phyloP scores from a whole-genome alignment of 2,113 vertebrate species.

The Sclerurus mexicanus region DNA sequence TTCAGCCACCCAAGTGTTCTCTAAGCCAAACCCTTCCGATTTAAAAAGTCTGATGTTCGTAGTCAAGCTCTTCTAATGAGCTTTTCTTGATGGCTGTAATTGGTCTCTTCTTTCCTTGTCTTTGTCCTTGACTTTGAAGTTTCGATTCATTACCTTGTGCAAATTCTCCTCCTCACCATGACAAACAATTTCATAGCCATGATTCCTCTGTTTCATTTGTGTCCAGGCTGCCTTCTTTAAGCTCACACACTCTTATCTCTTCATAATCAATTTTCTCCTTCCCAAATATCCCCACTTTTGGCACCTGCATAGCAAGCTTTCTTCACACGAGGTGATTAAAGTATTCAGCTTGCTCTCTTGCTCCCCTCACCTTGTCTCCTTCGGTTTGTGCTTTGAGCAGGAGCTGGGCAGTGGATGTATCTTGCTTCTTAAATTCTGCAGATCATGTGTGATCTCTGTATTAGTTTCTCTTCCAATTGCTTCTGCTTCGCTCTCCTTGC shows the following conservation, averaged over 20 bases:
- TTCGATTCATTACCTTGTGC: not conserved
- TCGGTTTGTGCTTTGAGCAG: constrained; percentile 26
- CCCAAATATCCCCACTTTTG: constrained; percentile 11
- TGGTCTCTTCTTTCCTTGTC: not conserved
- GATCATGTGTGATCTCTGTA: constrained; percentile 48
- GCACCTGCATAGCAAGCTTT: not conserved
- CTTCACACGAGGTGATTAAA: not conserved
- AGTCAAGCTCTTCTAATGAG: not conserved
- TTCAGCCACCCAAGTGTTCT: not conserved
- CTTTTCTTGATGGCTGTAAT: not conserved
- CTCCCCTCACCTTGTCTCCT: constrained; percentile 38
- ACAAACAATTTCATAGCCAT: not conserved
- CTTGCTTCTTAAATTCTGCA: constrained; percentile 45
- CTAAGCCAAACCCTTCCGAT: not conserved
- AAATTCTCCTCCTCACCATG: not conserved
- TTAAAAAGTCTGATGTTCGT: not conserved
- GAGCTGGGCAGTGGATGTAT: not conserved
- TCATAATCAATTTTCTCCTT: not conserved
- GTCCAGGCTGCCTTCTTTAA: not conserved
- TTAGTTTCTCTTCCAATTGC: constrained; percentile 56
- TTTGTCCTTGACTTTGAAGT: not conserved
- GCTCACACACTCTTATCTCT: not conserved
- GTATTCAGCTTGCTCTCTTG: not conserved
- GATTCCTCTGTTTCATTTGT: not conserved
- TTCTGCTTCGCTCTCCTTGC: not conserved